Evolutionary conservation across 1,140 invertebrate species (phyloP).

Genomic region (Drosophila simulans): DNA sequence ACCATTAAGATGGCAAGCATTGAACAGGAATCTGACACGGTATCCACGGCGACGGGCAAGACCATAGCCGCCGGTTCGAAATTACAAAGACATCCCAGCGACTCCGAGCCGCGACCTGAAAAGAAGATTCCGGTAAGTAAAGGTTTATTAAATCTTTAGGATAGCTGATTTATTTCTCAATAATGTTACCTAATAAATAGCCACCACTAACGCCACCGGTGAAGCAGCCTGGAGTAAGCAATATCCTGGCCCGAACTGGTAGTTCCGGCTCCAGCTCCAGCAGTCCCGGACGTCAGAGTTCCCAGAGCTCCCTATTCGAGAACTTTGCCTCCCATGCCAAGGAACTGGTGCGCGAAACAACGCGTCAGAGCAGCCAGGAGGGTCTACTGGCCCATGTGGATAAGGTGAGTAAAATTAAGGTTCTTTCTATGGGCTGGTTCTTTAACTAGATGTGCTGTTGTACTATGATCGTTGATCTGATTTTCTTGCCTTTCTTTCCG

Average conservation of each 20-base stretch:
- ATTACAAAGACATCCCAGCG: slow-evolving; percentile 58
- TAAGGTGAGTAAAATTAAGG: slow-evolving; percentile 86
- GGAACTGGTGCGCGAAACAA: slow-evolving; percentile 93
- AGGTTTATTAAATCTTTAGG: too few relatives aligned
- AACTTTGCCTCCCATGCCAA: slow-evolving; percentile 94
- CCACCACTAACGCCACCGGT: slow-evolving; percentile 85
- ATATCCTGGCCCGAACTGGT: slow-evolving; percentile 88
- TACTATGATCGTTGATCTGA: slow-evolving; percentile 57
- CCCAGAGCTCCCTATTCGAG: slow-evolving; percentile 93
- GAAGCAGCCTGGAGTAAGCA: slow-evolving; percentile 88
- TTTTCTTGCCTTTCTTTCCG: slow-evolving; percentile 17
- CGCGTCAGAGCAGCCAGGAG: slow-evolving; percentile 94
- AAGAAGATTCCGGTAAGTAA: slow-evolving; percentile 73
- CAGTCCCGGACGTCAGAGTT: slow-evolving; percentile 88
- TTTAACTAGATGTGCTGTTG: slow-evolving; percentile 51
- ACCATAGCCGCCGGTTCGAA: slow-evolving; percentile 27
- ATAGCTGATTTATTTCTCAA: neutral
- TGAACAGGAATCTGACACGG: slow-evolving; percentile 64
- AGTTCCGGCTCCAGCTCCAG: slow-evolving; percentile 87
- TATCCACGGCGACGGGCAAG: slow-evolving; percentile 16
- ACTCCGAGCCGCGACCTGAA: slow-evolving; percentile 58
- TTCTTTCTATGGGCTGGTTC: neutral
- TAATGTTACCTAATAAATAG: slow-evolving; percentile 8
- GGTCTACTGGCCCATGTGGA: slow-evolving; percentile 95
- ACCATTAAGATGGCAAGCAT: slow-evolving; percentile 77